Evolutionary conservation across 2,113 vertebrate genomes (phyloP).

Genomic region (Calyptomena viridis): DNA sequence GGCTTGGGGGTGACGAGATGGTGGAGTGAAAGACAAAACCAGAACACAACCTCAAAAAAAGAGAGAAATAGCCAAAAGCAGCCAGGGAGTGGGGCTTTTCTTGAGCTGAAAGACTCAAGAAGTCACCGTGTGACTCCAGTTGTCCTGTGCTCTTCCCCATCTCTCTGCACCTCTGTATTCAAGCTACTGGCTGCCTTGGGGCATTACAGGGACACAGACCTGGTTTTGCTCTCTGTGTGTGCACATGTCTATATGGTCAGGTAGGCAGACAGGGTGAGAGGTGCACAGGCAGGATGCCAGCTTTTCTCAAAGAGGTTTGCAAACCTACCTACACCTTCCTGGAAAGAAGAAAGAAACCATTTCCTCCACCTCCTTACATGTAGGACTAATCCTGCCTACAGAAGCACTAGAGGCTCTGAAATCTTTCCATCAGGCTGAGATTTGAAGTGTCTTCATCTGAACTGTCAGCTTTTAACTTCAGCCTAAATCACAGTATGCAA

Average conservation of each 20-base stretch:
- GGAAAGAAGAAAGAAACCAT: background rate
- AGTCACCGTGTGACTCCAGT: background rate
- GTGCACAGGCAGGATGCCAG: background rate
- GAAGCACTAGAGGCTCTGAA: background rate
- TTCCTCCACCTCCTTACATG: background rate
- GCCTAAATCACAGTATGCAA: background rate
- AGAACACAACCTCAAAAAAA: background rate
- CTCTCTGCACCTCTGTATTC: background rate
- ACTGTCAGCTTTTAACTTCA: conserved; percentile 8
- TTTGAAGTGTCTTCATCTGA: background rate
- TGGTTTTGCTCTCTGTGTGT: background rate
- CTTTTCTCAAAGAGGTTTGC: background rate
- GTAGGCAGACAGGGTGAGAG: accelerated
- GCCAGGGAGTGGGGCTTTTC: background rate
- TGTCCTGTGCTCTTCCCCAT: background rate
- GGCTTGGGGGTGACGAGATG: background rate
- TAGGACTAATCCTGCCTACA: background rate
- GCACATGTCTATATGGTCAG: background rate
- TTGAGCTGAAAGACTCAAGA: background rate
- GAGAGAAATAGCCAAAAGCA: background rate
- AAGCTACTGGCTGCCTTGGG: background rate
- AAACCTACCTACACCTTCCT: background rate
- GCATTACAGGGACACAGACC: background rate
- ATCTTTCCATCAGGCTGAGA: background rate
- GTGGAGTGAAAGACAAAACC: background rate